phyloP scores from a whole-genome alignment of 1,140 invertebrate genomes.

The Drosophila subpulchrella region DNA sequence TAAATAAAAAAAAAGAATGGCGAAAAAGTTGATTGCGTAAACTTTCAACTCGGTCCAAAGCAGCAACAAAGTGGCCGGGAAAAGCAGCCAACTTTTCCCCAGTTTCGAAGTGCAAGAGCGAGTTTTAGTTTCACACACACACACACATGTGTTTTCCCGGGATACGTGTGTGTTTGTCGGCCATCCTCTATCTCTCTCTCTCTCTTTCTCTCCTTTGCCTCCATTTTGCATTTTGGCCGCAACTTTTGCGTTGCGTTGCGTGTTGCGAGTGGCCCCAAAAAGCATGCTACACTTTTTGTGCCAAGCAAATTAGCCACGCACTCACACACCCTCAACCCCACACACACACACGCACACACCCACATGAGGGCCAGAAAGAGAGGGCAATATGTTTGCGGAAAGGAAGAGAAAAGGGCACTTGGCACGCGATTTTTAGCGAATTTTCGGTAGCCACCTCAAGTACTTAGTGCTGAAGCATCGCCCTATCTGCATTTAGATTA shows the following conservation, averaged over 20 bases:
- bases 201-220: background rate
- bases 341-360: background rate
- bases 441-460: constrained; percentile 16
- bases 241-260: constrained; percentile 54
- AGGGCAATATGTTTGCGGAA: constrained; percentile 17
- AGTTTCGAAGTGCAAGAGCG: constrained; percentile 50
- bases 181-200: background rate
- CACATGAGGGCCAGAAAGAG: background rate
- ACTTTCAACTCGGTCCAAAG: constrained; percentile 46
- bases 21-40: constrained; percentile 64
- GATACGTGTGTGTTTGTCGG: constrained; percentile 7
- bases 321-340: constrained; percentile 19
- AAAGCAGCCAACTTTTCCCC: constrained; percentile 50
- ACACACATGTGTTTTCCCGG: background rate
- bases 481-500: constrained; percentile 11
- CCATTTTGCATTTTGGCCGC: constrained; percentile 50
- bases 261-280: constrained; percentile 55
- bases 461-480: constrained; percentile 13
- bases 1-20: constrained; percentile 26
- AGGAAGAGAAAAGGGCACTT: background rate
- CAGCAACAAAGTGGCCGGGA: constrained; percentile 51
- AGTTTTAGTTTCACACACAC: constrained; percentile 45
- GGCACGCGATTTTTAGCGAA: constrained; percentile 38
- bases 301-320: constrained; percentile 55
- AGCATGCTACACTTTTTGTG: constrained; percentile 52